Evolutionary conservation across 2,113 vertebrate species (phyloP).

Genomic region (Esox niger): DNA sequence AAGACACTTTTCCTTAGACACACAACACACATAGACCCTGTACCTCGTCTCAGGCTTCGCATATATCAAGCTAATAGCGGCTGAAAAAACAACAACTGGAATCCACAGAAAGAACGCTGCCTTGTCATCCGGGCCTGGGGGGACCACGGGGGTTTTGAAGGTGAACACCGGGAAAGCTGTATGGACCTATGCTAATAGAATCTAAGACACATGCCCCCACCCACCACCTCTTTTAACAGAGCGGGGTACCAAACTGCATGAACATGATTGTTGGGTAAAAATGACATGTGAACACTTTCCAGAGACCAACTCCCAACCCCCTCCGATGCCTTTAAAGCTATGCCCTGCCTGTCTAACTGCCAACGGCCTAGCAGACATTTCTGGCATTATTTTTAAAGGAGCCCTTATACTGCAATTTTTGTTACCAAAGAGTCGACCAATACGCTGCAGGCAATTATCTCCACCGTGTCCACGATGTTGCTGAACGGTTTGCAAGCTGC

Average conservation of each 20-base stretch:
- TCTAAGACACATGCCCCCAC: neutral
- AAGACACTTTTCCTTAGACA: neutral
- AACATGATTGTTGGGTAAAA: slow-evolving; percentile 7
- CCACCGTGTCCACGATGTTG: slow-evolving; percentile 84
- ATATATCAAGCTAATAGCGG: neutral
- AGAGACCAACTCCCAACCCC: neutral
- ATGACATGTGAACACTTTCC: neutral
- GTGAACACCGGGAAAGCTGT: neutral
- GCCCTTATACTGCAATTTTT: slow-evolving; percentile 12
- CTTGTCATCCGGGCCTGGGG: neutral
- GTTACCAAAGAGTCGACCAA: slow-evolving; percentile 87
- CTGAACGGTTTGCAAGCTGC: slow-evolving; percentile 89
- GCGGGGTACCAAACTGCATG: neutral
- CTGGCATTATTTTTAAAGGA: neutral
- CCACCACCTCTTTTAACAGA: neutral
- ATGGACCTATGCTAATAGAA: neutral
- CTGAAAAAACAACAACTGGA: neutral
- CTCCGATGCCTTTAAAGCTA: neutral
- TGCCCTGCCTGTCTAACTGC: neutral
- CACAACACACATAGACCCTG: slow-evolving; percentile 9
- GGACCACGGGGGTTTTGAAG: neutral
- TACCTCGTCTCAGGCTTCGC: neutral
- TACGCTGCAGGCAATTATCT: slow-evolving; percentile 86
- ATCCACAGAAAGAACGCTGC: too few relatives aligned
- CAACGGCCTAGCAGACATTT: neutral